phyloP scores from a whole-genome alignment of 2,797 vertebrate genomes.

The Sarcoramphus papa region DNA sequence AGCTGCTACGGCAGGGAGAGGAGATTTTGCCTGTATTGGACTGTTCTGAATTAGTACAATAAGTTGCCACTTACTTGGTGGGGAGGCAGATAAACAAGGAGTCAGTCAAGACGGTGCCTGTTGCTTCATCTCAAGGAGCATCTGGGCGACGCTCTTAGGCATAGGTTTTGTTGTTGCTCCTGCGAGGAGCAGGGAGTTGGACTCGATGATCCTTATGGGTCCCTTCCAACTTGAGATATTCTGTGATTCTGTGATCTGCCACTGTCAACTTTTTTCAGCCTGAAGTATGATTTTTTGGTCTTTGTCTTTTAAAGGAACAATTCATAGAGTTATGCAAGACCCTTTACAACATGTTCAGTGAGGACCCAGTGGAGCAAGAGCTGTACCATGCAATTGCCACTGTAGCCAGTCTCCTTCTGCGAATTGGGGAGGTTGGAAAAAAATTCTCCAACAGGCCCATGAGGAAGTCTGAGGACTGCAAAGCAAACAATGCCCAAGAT shows the following conservation, averaged over 20 bases:
- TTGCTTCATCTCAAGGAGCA: neutral
- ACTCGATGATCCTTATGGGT: neutral
- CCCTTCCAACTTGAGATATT: neutral
- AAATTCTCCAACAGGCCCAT: slow-evolving; percentile 80
- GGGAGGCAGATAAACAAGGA: neutral
- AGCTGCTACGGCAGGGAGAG: neutral
- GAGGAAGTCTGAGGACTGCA: slow-evolving; percentile 65
- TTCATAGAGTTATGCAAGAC: slow-evolving; percentile 98
- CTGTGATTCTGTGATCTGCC: neutral
- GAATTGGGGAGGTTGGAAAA: slow-evolving; percentile 94
- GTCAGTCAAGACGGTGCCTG: neutral
- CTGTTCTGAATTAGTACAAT: neutral
- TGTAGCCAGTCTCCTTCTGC: slow-evolving; percentile 91
- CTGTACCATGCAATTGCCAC: slow-evolving; percentile 96
- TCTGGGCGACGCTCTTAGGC: neutral
- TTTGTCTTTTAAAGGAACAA: slow-evolving; percentile 83
- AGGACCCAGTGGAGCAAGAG: slow-evolving; percentile 88
- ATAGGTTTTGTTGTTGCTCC: neutral
- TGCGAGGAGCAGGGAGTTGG: neutral
- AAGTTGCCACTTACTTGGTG: neutral
- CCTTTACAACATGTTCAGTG: slow-evolving; percentile 97
- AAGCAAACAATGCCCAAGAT: slow-evolving; percentile 30
- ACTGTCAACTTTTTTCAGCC: neutral
- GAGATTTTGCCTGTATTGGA: neutral
- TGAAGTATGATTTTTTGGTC: neutral